These are phyloP conservation scores for Quadroppia sp. DNA, from an alignment of 2,888 invertebrate genomes.

Conservation along the genomic window DNA sequence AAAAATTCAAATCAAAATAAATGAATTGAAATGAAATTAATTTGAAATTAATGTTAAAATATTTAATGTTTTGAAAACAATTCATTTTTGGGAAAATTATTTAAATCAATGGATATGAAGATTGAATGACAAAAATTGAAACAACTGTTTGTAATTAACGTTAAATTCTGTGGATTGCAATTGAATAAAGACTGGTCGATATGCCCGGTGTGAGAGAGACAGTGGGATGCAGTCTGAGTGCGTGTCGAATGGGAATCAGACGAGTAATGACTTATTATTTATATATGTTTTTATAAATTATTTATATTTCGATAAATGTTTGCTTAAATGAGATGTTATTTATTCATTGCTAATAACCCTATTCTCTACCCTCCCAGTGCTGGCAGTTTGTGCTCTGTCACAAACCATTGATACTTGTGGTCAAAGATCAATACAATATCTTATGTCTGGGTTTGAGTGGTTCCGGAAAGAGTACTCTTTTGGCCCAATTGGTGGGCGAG, in stretches of 20 bases:
- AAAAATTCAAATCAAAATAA: too few relatives aligned
- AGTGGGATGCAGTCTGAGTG: conserved; percentile 45
- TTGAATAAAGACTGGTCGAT: background rate
- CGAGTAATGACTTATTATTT: conserved; percentile 44
- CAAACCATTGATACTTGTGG: conserved; percentile 45
- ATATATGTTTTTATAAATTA: background rate
- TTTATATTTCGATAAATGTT: background rate
- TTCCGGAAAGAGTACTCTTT: conserved; percentile 47
- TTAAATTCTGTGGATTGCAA: too few relatives aligned
- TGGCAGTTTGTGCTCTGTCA: conserved; percentile 48
- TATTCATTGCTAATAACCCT: too few relatives aligned
- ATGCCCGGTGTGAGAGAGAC: conserved; percentile 44
- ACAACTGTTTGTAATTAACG: too few relatives aligned
- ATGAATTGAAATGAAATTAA: too few relatives aligned
- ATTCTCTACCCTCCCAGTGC: too few relatives aligned
- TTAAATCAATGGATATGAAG: too few relatives aligned
- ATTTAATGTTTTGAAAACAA: too few relatives aligned
- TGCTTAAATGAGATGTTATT: too few relatives aligned
- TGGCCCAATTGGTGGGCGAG: conserved; percentile 48
- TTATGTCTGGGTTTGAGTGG: conserved; percentile 47
- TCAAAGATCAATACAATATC: conserved; percentile 48
- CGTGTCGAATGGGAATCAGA: conserved; percentile 47
- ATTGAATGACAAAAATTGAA: too few relatives aligned
- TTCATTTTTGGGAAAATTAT: too few relatives aligned
- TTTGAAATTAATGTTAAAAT: too few relatives aligned